Percentiles rank a stretch among this genome's conserved stretches.
Evolutionary conservation across 2,113 vertebrate genomes (phyloP).

Genomic region (Misgurnus mizolepis): DNA sequence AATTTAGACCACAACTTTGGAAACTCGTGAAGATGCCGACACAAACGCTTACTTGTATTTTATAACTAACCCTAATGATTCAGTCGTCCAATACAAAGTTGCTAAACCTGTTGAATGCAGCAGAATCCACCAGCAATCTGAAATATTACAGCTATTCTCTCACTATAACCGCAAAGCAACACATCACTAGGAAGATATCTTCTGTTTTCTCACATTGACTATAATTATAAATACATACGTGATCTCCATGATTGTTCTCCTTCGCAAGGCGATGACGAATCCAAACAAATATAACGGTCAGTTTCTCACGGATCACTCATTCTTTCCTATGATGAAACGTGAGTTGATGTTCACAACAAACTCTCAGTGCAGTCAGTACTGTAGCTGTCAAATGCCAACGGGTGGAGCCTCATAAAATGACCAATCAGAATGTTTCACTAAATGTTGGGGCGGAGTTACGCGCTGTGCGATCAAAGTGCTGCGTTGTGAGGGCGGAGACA

Average conservation of each 20-base stretch:
- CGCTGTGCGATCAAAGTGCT: too few relatives aligned
- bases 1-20: too few relatives aligned
- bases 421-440: neutral
- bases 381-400: slow-evolving; percentile 4
- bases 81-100: neutral
- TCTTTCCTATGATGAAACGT: neutral
- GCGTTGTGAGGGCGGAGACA: too few relatives aligned
- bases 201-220: neutral
- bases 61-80: neutral
- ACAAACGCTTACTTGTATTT: neutral
- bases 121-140: neutral
- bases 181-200: neutral
- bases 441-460: neutral
- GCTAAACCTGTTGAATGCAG: neutral
- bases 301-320: neutral
- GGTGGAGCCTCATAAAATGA: neutral
- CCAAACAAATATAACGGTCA: neutral
- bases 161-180: neutral
- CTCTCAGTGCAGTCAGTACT: neutral
- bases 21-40: neutral
- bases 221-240: neutral
- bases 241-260: slow-evolving; percentile 21
- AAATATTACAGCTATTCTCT: neutral
- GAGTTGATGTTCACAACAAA: neutral
- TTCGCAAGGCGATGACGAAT: neutral